phyloP scores from a whole-genome alignment of 1,140 invertebrate genomes.

The Gonioctena quinquepunctata region DNA sequence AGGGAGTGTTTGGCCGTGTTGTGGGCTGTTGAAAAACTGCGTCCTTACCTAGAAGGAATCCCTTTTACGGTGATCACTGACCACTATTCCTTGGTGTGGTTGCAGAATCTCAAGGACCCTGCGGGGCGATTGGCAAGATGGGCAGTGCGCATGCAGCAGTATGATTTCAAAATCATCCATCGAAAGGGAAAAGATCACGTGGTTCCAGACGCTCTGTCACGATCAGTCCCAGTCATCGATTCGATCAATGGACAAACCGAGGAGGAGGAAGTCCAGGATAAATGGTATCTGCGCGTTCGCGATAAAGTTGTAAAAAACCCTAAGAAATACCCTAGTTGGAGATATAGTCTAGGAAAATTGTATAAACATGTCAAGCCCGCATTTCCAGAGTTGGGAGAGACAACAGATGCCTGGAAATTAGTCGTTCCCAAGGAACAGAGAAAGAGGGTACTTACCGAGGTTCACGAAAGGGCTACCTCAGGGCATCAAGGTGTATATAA shows the following conservation, averaged over 20 bases:
- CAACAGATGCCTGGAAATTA: conserved; percentile 21
- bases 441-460: conserved; percentile 11
- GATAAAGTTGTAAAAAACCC: background rate
- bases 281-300: conserved; percentile 7
- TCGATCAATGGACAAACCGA: background rate
- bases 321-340: background rate
- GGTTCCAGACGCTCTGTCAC: conserved; percentile 11
- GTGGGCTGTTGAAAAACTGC: conserved; percentile 53
- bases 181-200: conserved; percentile 12
- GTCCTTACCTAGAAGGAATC: conserved; percentile 52
- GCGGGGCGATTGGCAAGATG: conserved; percentile 55
- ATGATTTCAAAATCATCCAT: conserved; percentile 4
- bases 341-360: background rate
- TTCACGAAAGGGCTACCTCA: conserved; percentile 18
- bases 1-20: conserved; percentile 57
- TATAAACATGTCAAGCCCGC: conserved; percentile 12
- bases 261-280: background rate
- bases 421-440: conserved; percentile 27
- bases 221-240: conserved; percentile 9
- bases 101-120: conserved; percentile 54
- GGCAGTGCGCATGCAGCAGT: conserved; percentile 24
- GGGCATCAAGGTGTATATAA: conserved; percentile 43
- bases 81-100: conserved; percentile 56
- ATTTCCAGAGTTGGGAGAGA: background rate
- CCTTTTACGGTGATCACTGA: conserved; percentile 58